Percentiles rank a stretch among this genome's conserved stretches.
phyloP scores from a whole-genome alignment of 37 sponge, comb jelly and placozoan genomes.

The Geodia barretti region DNA sequence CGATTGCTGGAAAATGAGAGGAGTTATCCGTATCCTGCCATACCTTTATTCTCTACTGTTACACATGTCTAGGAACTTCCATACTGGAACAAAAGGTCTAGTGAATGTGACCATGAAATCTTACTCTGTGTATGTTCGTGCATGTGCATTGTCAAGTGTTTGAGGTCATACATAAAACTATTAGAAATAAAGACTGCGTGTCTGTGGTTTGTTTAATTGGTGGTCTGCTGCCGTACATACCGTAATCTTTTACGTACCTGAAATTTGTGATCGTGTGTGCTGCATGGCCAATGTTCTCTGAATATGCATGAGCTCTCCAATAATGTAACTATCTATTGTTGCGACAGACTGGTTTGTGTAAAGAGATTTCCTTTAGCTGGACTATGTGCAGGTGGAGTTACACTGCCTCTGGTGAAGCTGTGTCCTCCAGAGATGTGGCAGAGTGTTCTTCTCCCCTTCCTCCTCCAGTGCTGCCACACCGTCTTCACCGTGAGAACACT shows the following conservation, averaged over 20 bases:
- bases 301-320: not conserved
- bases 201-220: too few species aligned
- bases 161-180: too few species aligned
- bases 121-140: too few species aligned
- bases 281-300: not conserved
- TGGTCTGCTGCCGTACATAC: too few species aligned
- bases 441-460: conserved; percentile 18
- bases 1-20: conserved; percentile 10
- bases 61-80: too few species aligned
- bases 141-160: too few species aligned
- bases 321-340: not conserved
- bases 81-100: too few species aligned
- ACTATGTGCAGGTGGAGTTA: not conserved
- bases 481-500: conserved; percentile 14
- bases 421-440: conserved; percentile 14
- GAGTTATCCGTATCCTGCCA: conserved; percentile 29
- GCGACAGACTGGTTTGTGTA: not conserved
- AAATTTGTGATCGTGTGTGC: not conserved
- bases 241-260: not conserved
- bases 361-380: not conserved
- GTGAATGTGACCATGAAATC: too few species aligned
- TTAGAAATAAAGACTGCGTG: too few species aligned
- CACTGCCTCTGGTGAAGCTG: not conserved
- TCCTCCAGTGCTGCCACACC: not conserved
- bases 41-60: too few species aligned